phyloP scores from a whole-genome alignment of 2,888 invertebrate species.

The Acronicta alni region DNA sequence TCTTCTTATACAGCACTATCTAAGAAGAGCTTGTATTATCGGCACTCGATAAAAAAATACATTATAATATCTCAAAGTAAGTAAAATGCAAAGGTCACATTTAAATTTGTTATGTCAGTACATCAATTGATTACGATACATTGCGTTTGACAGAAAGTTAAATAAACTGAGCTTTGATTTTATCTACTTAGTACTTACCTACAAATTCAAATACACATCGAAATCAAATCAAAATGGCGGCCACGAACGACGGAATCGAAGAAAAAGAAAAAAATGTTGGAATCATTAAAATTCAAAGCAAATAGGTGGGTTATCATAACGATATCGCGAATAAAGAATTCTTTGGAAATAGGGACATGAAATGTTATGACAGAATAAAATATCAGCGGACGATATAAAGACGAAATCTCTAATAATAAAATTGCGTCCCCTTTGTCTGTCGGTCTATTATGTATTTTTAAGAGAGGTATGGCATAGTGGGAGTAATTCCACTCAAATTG shows the following conservation, averaged over 20 bases:
- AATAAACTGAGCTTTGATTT: background rate
- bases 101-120: too few relatives aligned
- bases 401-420: slow-evolving; percentile 17
- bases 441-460: slow-evolving; percentile 18
- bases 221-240: slow-evolving; percentile 29
- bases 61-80: too few relatives aligned
- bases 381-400: slow-evolving; percentile 51
- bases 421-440: slow-evolving; percentile 37
- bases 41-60: too few relatives aligned
- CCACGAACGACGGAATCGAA: slow-evolving; percentile 13
- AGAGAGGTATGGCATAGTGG: too few relatives aligned
- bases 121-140: too few relatives aligned
- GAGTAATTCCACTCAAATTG: too few relatives aligned
- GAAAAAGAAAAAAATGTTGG: slow-evolving; percentile 27
- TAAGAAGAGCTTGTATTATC: too few relatives aligned
- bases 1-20: too few relatives aligned
- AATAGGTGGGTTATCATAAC: slow-evolving; percentile 54
- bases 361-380: slow-evolving; percentile 56
- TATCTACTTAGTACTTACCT: too few relatives aligned
- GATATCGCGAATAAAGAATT: slow-evolving; percentile 54
- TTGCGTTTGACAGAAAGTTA: too few relatives aligned
- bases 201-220: slow-evolving; percentile 18
- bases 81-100: too few relatives aligned
- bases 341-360: slow-evolving; percentile 50
- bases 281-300: slow-evolving; percentile 57